Evolutionary conservation across 2,797 vertebrate species (phyloP).

Genomic region (Muscicapa striata): DNA sequence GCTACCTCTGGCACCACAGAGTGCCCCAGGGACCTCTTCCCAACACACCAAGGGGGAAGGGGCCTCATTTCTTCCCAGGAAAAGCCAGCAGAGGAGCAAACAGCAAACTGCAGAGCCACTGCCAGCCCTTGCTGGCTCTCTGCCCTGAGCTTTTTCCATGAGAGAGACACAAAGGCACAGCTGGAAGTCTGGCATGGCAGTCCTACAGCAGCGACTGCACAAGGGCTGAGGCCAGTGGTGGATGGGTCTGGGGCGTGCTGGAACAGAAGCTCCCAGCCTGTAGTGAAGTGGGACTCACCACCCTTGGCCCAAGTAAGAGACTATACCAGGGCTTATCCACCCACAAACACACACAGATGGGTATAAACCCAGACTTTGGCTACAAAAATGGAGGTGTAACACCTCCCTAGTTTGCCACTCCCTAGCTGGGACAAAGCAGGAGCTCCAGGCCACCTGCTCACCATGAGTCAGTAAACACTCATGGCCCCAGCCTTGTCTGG

Average conservation of each 20-base stretch:
- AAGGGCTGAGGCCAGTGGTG: background rate
- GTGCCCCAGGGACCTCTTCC: background rate
- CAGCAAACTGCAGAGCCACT: background rate
- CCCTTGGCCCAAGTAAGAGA: background rate
- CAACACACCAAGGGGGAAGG: background rate
- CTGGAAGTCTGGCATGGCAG: background rate
- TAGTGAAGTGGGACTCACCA: background rate
- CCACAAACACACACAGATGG: background rate
- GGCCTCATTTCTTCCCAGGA: background rate
- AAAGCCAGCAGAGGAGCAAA: background rate
- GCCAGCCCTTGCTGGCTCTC: background rate
- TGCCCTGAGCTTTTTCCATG: background rate
- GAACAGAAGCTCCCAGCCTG: background rate
- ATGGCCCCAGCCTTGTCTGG: rapidly evolving
- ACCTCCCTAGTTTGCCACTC: background rate
- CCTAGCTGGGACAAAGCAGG: background rate
- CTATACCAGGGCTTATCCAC: background rate
- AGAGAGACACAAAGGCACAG: conserved; percentile 9
- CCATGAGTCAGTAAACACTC: background rate
- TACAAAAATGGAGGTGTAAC: background rate
- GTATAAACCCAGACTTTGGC: background rate
- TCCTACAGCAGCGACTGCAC: background rate
- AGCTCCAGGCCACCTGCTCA: background rate
- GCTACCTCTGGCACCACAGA: background rate
- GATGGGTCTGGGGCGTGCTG: rapidly evolving